Evolutionary conservation across 2,113 vertebrate genomes (phyloP), one percentile per base, ranked within the genome.

Genomic region (Nestor notabilis): DNA sequence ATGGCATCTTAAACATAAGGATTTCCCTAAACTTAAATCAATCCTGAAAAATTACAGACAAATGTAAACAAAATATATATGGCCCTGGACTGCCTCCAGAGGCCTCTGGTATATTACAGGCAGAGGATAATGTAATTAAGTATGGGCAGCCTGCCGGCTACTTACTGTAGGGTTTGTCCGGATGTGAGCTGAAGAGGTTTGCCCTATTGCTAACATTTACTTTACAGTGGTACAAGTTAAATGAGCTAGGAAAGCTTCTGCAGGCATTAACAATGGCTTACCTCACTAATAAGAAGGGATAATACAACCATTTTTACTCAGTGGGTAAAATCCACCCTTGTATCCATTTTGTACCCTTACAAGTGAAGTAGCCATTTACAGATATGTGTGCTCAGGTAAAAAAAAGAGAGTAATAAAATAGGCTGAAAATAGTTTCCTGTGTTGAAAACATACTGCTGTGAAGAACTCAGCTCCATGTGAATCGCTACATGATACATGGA

Each of bases 61-160:
- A 97, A 97, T 83, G 92, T 65, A 97, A 97, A 95, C 78, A 85
- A 95, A 91, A 95, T 89, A 93, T 95, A 80, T 82, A 87, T 75
- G 80, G 79, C 47, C 81, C 87, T 97, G 96, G 96, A 91, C 8
- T 28, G 35, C 70, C 72, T 97, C 91, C 96, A 95, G 91, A 84
- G 90, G 71, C 52, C 92, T 71, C 85, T 87, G 94, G 93, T 91
- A 92, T 83, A 70, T 74, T 80, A 79, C 78, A 90, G 91, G 83
- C 81, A 65, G 76, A 96, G 91, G 89, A 91, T 70, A 64, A 66
- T 47, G 17, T 58, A 82, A 93, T 94, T 80, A 88, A 84, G 68
- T 37, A 35, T 4, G 53, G 78, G 87, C 93, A 76, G 83, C 41
- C 84, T 88, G 86, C 90, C 80, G 70, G 80, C 37, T 60, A 15